A percentile compares a stretch with the other conserved stretches of the same genome.
Evolutionary conservation across 2,113 vertebrate genomes (phyloP).

Genomic region (Benitochromis conjunctus): DNA sequence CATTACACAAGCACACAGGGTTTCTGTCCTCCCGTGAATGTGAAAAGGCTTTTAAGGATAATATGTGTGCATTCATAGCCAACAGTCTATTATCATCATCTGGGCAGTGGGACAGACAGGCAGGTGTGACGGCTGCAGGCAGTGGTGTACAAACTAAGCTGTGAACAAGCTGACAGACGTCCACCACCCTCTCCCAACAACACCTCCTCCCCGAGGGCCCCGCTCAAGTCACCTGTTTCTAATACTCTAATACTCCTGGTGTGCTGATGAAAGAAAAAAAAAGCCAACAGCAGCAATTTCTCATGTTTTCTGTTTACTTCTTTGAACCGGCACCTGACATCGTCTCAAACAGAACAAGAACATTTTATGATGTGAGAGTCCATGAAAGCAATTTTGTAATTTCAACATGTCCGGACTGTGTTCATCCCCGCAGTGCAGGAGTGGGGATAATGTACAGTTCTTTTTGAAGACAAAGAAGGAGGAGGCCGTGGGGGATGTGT

Average conservation of each 20-base stretch:
- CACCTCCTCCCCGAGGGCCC: neutral
- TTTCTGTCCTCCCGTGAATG: neutral
- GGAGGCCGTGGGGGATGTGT: neutral
- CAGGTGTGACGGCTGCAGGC: slow-evolving; percentile 20
- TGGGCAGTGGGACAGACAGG: neutral
- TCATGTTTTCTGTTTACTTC: neutral
- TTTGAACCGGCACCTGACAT: neutral
- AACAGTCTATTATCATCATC: neutral
- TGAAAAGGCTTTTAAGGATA: neutral
- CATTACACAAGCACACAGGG: rapidly evolving
- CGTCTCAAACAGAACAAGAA: neutral
- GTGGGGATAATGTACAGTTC: neutral
- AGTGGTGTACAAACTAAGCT: neutral
- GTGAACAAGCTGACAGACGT: slow-evolving; percentile 16
- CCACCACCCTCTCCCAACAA: neutral
- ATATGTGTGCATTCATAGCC: neutral
- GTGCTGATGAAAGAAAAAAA: neutral
- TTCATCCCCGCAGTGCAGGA: neutral
- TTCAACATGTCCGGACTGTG: neutral
- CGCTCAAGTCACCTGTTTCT: neutral
- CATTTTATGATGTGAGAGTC: neutral
- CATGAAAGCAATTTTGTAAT: neutral
- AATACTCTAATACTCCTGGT: neutral
- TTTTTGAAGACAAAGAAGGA: neutral
- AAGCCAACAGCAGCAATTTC: neutral